phyloP scores from a whole-genome alignment of 2,888 invertebrate genomes.

The Glaucopsyche alexis region DNA sequence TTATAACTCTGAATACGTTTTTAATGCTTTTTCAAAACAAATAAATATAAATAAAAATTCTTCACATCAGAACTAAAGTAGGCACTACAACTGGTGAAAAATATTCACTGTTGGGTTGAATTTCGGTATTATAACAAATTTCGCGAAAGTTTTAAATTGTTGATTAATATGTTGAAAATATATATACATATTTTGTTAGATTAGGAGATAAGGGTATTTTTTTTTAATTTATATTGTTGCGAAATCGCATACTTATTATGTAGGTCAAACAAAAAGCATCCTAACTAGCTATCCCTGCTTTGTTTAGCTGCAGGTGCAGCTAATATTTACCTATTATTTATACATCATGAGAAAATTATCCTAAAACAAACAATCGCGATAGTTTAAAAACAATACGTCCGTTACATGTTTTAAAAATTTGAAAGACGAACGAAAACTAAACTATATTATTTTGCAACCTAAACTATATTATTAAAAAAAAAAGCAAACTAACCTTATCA shows the following conservation, averaged over 20 bases:
- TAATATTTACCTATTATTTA: too few relatives aligned
- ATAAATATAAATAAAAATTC: background rate
- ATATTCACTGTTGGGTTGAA: too few relatives aligned
- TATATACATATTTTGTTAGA: too few relatives aligned
- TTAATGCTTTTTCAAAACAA: too few relatives aligned
- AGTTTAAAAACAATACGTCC: background rate
- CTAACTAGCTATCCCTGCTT: too few relatives aligned
- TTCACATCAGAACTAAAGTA: background rate
- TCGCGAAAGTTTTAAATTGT: too few relatives aligned
- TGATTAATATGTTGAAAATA: too few relatives aligned
- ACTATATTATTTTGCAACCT: background rate
- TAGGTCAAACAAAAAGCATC: too few relatives aligned
- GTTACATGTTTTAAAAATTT: background rate
- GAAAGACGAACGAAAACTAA: background rate
- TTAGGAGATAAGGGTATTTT: background rate
- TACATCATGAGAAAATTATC: background rate
- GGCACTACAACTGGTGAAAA: background rate
- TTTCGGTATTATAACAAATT: too few relatives aligned
- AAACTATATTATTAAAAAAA: background rate
- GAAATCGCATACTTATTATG: background rate
- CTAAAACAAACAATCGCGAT: background rate
- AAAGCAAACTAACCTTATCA: conserved; percentile 8
- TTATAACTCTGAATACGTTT: too few relatives aligned
- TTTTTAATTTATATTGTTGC: background rate
- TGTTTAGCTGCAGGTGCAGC: too few relatives aligned